A percentile compares a stretch with the other conserved stretches of the same genome.
Conservation (phyloP, 2,888 invertebrate species). For the Eupithecia subumbrata region DNA sequence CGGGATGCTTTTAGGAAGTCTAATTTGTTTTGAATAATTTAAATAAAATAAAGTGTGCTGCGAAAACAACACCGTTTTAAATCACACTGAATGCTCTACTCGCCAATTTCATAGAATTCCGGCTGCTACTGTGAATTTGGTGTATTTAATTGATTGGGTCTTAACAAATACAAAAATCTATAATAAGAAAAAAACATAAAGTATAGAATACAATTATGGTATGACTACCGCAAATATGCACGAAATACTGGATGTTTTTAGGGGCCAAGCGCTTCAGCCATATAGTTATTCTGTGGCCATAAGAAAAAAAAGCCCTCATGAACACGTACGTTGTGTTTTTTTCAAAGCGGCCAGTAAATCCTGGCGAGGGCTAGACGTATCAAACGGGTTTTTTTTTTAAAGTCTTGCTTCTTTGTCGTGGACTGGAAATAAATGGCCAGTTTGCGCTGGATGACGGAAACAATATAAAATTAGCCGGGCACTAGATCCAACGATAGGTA, state of each 20-base stretch:
- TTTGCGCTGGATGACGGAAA: not conserved
- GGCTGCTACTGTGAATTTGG: not conserved
- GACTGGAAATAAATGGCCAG: not conserved
- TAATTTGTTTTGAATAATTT: not conserved
- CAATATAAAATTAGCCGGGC: not conserved
- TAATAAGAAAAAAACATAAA: too few relatives aligned
- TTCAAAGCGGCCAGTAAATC: not conserved
- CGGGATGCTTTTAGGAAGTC: not conserved
- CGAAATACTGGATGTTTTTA: not conserved
- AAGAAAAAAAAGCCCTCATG: not conserved
- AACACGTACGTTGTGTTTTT: not conserved
- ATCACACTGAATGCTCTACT: not conserved
- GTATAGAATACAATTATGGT: too few relatives aligned
- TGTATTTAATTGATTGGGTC: not conserved
- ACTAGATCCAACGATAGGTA: slow-evolving; percentile 5
- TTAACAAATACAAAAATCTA: too few relatives aligned
- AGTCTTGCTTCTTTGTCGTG: not conserved
- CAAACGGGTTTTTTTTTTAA: not conserved
- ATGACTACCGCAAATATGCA: too few relatives aligned
- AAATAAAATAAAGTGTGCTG: not conserved
- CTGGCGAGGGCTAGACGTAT: not conserved
- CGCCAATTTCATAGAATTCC: not conserved
- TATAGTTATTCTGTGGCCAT: not conserved
- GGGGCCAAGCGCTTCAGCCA: not conserved
- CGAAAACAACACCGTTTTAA: not conserved